Base-by-base conservation (phyloP, 2,113 vertebrate species). In the Gavialis gangeticus region DNA sequence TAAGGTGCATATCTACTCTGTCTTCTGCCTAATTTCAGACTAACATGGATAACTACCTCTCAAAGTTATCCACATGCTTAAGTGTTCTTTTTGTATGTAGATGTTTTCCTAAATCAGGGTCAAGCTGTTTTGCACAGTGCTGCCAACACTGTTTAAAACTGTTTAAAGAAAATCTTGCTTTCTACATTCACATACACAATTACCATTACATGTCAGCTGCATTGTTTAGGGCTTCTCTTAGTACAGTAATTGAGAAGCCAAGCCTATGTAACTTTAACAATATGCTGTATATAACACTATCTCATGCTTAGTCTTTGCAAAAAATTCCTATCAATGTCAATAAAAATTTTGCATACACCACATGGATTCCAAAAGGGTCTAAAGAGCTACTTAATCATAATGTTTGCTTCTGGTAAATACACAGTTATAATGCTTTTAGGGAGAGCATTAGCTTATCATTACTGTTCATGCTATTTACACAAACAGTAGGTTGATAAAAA, bases 401-500 rank as follows among this genome's bases (percentile, higher is more conserved):
- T 63, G 82, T 69, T 34, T 71, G 59, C 28, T 79, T 78, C 92
- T 88, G 67, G 56, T 77, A 27, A 80, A 30, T 37, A 55, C 16
- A 24, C 59, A 57, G 91, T 89, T 88, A 77, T 57, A 92, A 76
- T 25, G 58, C 73, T 82, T 66, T 86, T 91, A 91, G 83, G 76
- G 87, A 92, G 88, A 89, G 75, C 16, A 57, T 78, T 82, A 46
- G 59, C 80, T 80, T 93, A 67, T 91, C 85, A 85, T 83, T 91
- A 89, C 83, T 71, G 91, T 84, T 76, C 85, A 95, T 67, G 83
- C 75, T 89, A 85, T 95, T 96, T 92, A 80, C 87, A 81, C 82
- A 94, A 94, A 30, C 28, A 66, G 84, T 82, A 80, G 84, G 91
- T 81, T 91, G 90, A 93, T 83, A 90, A 22, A 37, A 46, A 77